Percentiles rank a stretch among this genome's conserved stretches.
phyloP scores from a whole-genome alignment of 1,140 invertebrate genomes.

The Mesaphorura yosii region DNA sequence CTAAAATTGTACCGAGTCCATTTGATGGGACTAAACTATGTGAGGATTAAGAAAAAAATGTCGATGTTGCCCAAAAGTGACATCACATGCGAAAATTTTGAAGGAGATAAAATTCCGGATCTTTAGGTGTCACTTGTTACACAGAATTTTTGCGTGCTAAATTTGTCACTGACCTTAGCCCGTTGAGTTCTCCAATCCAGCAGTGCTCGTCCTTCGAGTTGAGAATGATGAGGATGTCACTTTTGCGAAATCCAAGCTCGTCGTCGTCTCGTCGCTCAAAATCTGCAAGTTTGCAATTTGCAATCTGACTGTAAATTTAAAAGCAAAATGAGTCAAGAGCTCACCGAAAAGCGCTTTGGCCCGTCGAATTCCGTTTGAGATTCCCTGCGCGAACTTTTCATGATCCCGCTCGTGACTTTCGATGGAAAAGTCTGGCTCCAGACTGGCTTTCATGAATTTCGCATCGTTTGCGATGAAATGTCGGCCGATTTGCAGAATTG shows the following conservation, averaged over 20 bases:
- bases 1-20: too few relatives aligned
- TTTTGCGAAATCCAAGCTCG: conserved; percentile 94
- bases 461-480: conserved; percentile 77
- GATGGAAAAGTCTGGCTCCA: conserved; percentile 87
- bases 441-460: conserved; percentile 54
- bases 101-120: too few relatives aligned
- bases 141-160: too few relatives aligned
- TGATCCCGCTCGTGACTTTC: conserved; percentile 90
- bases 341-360: conserved; percentile 82
- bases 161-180: conserved; percentile 50
- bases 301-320: neutral
- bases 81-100: too few relatives aligned
- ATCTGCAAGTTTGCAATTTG: conserved; percentile 45
- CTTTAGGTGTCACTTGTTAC: too few relatives aligned
- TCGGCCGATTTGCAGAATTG: conserved; percentile 73
- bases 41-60: too few relatives aligned
- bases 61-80: too few relatives aligned
- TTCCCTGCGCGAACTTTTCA: conserved; percentile 81
- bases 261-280: conserved; percentile 98
- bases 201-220: conserved; percentile 98
- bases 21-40: too few relatives aligned
- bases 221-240: conserved; percentile 95
- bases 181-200: conserved; percentile 98
- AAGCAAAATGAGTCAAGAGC: conserved; percentile 16
- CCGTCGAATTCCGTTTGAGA: conserved; percentile 70